A percentile compares a stretch with the other conserved stretches of the same genome.
Evolutionary conservation across 2,888 invertebrate species (phyloP).

Genomic region (Erebia aethiops): DNA sequence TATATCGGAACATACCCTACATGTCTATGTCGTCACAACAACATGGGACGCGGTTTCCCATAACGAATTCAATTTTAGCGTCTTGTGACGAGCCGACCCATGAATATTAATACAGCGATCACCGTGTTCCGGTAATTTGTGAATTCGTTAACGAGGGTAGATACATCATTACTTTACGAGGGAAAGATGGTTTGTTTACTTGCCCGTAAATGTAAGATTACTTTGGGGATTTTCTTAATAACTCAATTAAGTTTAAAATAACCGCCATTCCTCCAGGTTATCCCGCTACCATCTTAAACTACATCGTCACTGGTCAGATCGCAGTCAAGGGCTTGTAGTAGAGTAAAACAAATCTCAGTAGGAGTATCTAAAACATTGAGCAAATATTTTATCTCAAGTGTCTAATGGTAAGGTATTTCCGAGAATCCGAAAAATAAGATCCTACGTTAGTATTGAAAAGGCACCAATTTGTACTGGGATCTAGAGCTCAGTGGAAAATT

Average conservation of each 20-base stretch:
- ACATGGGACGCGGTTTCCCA: constrained; percentile 29
- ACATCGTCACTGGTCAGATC: no score
- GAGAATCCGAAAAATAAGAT: constrained; percentile 25
- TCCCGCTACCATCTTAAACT: no score
- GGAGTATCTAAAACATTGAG: no score
- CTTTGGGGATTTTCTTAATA: neutral
- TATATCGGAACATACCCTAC: no score
- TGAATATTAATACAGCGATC: constrained; percentile 37
- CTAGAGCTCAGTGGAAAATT: constrained; percentile 20
- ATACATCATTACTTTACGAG: constrained; percentile 10
- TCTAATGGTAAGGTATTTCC: neutral
- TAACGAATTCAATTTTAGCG: constrained; percentile 36
- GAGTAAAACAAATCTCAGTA: no score
- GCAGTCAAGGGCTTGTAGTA: no score
- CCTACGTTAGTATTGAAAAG: constrained; percentile 26
- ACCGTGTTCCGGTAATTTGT: constrained; percentile 33
- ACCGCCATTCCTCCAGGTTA: no score
- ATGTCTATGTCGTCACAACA: constrained; percentile 17
- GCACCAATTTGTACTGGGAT: constrained; percentile 33
- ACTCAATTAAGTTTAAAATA: no score
- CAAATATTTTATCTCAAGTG: neutral
- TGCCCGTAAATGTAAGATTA: constrained; percentile 4
- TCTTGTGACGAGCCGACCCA: constrained; percentile 28
- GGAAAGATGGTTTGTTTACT: constrained; percentile 9
- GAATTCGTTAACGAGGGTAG: constrained; percentile 28